Evolutionary conservation across 1,140 invertebrate genomes (phyloP), one percentile per base, ranked within the genome.

Genomic region (Lepidurus arcticus): DNA sequence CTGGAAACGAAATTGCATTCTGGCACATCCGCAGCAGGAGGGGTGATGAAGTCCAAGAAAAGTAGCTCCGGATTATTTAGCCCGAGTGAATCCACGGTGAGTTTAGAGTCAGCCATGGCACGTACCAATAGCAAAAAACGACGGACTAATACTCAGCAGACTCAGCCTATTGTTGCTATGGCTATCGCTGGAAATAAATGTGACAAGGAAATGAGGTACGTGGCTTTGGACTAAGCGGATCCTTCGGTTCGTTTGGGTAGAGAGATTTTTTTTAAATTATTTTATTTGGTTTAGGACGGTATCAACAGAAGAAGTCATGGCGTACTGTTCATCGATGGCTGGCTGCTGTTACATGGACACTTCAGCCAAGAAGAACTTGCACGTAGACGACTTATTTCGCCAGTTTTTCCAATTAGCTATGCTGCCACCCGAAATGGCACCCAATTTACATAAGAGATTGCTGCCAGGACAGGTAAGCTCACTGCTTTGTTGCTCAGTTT

Each of bases 381-480:
- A 90, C 82, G 90, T 94, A 77, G 92, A 93, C 81, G 92, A 94
- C 81, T 87, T 93, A 5, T 94, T 94, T 84, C 91, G 92, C 83
- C 90, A 92, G 80, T 86, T 94, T 6, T 94, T 94, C 84, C 87
- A 91, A 65, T 88, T 92, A 10, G 92, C 92, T 9, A 92, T 92
- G 82, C 85, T 94, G 76, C 93, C 93, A 1, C 84, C 92, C 81
- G 93, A 94, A 86, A 94, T 94, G 93, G 92, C 92, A n/a, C 93
- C 93, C 0, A 93, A 93, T 82, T 90, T 93, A 82, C 93, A 94
- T 83, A 90, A 85, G 76, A 83, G 83, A 21, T 47, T 81, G n/a
- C 47, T 74, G 11, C 78, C 78, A 13, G 73, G 65, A 9, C 78
- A 78, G 44, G 78, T 78, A 75, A 47, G 8, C 43, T 44, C 16